A percentile compares a stretch with the other conserved stretches of the same genome.
Evolutionary conservation across 2,888 invertebrate genomes (phyloP).

Genomic region (Andrena flavipes): DNA sequence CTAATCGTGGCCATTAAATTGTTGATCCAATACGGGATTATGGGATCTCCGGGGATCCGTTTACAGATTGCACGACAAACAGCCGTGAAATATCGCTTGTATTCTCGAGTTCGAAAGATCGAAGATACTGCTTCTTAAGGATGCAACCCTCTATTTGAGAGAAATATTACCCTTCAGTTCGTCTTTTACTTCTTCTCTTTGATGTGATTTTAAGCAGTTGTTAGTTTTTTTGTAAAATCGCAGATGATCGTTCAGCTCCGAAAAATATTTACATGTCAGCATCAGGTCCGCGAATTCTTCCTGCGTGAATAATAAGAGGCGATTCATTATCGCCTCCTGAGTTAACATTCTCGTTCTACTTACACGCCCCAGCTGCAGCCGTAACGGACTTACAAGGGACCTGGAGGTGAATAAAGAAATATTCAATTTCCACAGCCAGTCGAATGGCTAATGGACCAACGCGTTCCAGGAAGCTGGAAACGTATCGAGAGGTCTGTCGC

Average conservation of each 20-base stretch:
- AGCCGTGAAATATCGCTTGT: neutral
- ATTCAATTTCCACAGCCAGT: conserved; percentile 6
- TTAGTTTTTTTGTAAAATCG: neutral
- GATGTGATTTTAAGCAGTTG: too few relatives aligned
- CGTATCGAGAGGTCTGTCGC: conserved; percentile 19
- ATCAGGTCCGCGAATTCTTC: neutral
- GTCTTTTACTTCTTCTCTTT: too few relatives aligned
- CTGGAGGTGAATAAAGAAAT: neutral
- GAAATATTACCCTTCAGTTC: too few relatives aligned
- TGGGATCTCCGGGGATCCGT: conserved; percentile 7
- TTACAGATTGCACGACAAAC: neutral
- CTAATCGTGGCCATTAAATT: conserved; percentile 34
- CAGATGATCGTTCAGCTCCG: neutral
- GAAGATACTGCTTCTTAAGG: too few relatives aligned
- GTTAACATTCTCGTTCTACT: conserved; percentile 11
- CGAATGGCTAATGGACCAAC: conserved; percentile 18
- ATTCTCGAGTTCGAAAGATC: too few relatives aligned
- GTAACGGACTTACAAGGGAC: neutral
- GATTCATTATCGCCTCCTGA: neutral
- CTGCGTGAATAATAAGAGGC: conserved; percentile 7
- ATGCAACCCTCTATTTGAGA: too few relatives aligned
- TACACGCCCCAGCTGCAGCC: neutral
- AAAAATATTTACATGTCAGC: conserved; percentile 9
- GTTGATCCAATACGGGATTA: neutral
- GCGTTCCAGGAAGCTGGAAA: conserved; percentile 33